These are phyloP conservation scores for Chelonoidis abingdonii DNA, from an alignment of 2,113 vertebrate species.

Conservation along the genomic window DNA sequence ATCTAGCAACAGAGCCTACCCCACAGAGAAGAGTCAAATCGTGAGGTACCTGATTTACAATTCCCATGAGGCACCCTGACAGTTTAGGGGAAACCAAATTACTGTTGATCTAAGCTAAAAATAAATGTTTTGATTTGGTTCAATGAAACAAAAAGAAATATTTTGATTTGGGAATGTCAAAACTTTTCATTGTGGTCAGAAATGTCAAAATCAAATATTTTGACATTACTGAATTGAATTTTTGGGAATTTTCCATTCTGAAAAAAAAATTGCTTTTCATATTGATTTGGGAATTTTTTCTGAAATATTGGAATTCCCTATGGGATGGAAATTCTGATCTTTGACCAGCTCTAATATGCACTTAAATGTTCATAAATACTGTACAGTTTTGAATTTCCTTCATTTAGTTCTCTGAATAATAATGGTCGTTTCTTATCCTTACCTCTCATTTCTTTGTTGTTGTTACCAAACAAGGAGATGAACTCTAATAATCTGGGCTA, in stretches of 20 bases:
- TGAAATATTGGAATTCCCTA: constrained; percentile 16
- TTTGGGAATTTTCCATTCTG: not conserved
- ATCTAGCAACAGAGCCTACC: not conserved
- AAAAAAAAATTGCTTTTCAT: not conserved
- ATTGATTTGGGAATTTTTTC: not conserved
- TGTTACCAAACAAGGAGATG: not conserved
- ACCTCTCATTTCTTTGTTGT: not conserved
- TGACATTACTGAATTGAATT: not conserved
- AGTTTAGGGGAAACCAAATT: not conserved
- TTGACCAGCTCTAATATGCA: not conserved
- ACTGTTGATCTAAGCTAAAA: not conserved
- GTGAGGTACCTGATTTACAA: constrained; percentile 20
- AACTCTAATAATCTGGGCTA: not conserved
- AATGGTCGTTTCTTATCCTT: not conserved
- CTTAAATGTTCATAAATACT: not conserved
- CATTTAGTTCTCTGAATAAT: not conserved
- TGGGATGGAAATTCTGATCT: not conserved
- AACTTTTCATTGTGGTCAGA: constrained; percentile 53
- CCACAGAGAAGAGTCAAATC: not conserved
- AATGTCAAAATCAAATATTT: constrained; percentile 51
- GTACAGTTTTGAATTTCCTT: not conserved
- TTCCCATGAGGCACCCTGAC: not conserved
- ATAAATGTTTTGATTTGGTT: constrained; percentile 29
- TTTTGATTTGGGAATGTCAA: constrained; percentile 36
- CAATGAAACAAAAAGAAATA: constrained; percentile 5